Base-by-base conservation (phyloP, 2,888 invertebrate genomes). In the Brachynemurus nebulosus region DNA sequence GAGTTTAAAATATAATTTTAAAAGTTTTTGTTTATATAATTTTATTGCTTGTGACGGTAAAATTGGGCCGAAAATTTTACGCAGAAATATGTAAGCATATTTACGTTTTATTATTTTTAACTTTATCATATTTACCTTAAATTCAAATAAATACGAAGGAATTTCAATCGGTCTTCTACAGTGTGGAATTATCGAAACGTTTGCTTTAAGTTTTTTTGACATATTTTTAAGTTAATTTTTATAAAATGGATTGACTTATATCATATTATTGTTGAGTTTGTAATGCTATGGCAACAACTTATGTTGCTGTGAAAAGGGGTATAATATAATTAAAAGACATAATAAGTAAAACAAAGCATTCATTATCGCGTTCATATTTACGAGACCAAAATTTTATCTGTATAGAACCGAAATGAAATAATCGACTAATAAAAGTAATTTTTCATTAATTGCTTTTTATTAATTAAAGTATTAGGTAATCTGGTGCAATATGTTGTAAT, bases 61-160 rank as follows among this genome's bases (percentile, higher is more conserved):
- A 30, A 57, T 50, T 46, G 46, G 51, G 7, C 56, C 56, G 40
- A 54, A 47, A 9, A 57, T 51, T 49, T 56, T 57, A 19, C 51
- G 50, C 25, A 57, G 57, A 48, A 54, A 57, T 12, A 55, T 40
- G 38, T 58, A 57, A 5, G 51, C 57, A 50, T 48, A 57, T 49
- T 59, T 59, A 30, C 59, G 45, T 19, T 43, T 43, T 35, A 57
- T 45, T 37, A 57, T 55, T 49, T 53, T 55, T 30, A 40, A 40
- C 8, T 49, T 49, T 23, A 54, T 38, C 14, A 51, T 40, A 36
- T 54, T 51, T 36, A 55, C 46, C 51, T 56, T 56, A 18, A 50
- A 41, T 38, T 48, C 51, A 25, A 51, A 43, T 37, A 56, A 47
- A 42, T 55, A 54, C 4, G 7, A 1, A 40, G 40, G 40, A 17